Conservation (phyloP, 2,797 vertebrate genomes). For the Epinephelus coioides region DNA sequence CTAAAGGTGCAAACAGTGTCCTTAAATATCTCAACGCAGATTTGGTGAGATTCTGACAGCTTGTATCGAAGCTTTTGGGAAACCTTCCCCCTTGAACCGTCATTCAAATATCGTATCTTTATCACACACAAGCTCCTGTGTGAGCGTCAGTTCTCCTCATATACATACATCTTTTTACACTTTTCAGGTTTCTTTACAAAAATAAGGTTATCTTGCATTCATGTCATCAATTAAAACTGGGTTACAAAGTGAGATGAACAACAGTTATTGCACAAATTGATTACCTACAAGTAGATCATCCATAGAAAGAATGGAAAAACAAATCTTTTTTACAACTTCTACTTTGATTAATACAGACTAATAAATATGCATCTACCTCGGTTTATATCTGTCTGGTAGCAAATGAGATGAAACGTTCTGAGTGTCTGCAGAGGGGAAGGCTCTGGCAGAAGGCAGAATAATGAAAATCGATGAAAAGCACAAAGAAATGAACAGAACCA, state of each 20-base stretch:
- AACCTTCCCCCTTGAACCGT: constrained; percentile 29
- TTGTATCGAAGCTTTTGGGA: constrained; percentile 38
- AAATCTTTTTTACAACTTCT: constrained; percentile 56
- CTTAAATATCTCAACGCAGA: constrained; percentile 25
- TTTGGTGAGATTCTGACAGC: constrained; percentile 5
- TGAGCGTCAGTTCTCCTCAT: constrained; percentile 40
- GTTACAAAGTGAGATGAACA: constrained; percentile 82
- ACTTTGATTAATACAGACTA: constrained; percentile 73
- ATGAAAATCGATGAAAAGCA: constrained; percentile 52
- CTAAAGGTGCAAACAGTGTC: constrained; percentile 25
- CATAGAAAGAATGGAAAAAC: constrained; percentile 52
- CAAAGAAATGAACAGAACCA: constrained; percentile 66
- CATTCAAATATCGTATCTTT: constrained; percentile 27
- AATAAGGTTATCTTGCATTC: constrained; percentile 84
- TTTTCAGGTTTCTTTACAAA: constrained; percentile 84
- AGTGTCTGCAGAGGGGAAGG: constrained; percentile 8
- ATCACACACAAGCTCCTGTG: constrained; percentile 27
- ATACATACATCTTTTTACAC: constrained; percentile 70
- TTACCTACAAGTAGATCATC: constrained; percentile 74
- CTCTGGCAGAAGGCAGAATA: constrained; percentile 25
- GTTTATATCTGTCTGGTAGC: constrained; percentile 45
- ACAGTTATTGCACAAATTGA: constrained; percentile 85
- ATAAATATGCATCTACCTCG: constrained; percentile 77
- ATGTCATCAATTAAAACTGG: constrained; percentile 75
- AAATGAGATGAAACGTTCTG: constrained; percentile 54